Evolutionary conservation across 2,113 vertebrate genomes (phyloP).

Genomic region (Bothrops jararaca): DNA sequence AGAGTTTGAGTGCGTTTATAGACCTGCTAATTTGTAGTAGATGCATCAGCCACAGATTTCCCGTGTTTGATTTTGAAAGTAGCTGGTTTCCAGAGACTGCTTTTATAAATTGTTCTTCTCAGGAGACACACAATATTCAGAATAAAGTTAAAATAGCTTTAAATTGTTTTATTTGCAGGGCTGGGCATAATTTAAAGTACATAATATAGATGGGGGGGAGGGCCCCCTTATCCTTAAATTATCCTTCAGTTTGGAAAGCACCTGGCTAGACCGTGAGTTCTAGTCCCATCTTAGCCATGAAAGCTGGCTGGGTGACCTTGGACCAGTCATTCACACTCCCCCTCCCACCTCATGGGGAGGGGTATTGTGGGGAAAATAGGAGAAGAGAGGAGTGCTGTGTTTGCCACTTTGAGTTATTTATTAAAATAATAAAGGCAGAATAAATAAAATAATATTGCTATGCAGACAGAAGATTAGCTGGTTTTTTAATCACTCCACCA

Average conservation of each 20-base stretch:
- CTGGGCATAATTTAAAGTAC: not conserved
- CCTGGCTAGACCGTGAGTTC: not conserved
- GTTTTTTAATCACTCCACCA: not conserved
- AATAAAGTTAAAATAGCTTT: not conserved
- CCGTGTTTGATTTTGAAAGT: not conserved
- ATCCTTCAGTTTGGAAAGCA: no score
- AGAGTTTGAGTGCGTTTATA: not conserved
- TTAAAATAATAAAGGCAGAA: not conserved
- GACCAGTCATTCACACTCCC: not conserved
- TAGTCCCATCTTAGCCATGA: not conserved
- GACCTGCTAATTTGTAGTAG: not conserved
- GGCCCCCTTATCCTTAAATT: not conserved
- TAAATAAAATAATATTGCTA: not conserved
- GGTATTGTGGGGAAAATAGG: not conserved
- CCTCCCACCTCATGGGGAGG: not conserved
- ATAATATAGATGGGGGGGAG: not conserved
- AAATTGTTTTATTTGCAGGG: not conserved
- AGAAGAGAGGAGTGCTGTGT: not conserved
- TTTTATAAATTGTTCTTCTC: not conserved
- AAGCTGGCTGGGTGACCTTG: not conserved
- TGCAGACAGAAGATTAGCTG: not conserved
- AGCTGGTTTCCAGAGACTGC: not conserved
- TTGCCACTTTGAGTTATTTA: not conserved
- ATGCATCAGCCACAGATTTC: not conserved
- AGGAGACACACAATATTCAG: not conserved